Percentiles rank a stretch among this genome's conserved stretches.
Conservation (phyloP, 2,797 vertebrate genomes). For the Neomorphus geoffroyi region DNA sequence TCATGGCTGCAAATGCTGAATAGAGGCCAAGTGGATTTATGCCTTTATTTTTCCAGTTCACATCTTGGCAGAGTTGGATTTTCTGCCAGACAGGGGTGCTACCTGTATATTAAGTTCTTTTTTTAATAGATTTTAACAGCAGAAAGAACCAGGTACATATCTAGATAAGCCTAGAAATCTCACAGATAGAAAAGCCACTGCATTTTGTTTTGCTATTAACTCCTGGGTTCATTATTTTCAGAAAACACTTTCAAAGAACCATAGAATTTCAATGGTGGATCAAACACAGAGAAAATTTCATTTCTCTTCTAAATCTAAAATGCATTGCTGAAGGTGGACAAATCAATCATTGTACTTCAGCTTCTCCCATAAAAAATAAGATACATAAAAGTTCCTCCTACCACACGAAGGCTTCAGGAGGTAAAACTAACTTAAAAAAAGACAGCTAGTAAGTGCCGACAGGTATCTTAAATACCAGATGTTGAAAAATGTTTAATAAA, state of each 20-base stretch:
- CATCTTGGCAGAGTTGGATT: neutral
- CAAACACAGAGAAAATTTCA: neutral
- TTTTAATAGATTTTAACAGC: neutral
- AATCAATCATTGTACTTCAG: neutral
- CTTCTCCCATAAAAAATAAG: neutral
- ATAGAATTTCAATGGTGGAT: neutral
- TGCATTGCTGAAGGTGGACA: neutral
- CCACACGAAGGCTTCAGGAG: neutral
- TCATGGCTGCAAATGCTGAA: neutral
- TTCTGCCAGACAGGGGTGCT: neutral
- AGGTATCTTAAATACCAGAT: neutral
- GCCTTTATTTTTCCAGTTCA: neutral
- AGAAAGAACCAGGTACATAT: neutral
- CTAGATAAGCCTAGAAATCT: neutral
- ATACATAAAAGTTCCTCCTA: neutral
- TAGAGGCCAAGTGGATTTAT: neutral
- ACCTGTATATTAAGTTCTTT: neutral
- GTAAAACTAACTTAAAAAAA: neutral
- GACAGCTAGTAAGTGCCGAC: neutral
- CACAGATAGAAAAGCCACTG: neutral
- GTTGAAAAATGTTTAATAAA: neutral
- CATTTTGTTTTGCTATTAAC: neutral
- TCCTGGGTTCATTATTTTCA: neutral
- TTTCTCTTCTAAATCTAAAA: neutral
- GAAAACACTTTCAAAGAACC: neutral